Percentiles rank a stretch among this genome's conserved stretches.
Evolutionary conservation across 2,888 invertebrate genomes (phyloP).

Genomic region (Choristoneura rosaceana): DNA sequence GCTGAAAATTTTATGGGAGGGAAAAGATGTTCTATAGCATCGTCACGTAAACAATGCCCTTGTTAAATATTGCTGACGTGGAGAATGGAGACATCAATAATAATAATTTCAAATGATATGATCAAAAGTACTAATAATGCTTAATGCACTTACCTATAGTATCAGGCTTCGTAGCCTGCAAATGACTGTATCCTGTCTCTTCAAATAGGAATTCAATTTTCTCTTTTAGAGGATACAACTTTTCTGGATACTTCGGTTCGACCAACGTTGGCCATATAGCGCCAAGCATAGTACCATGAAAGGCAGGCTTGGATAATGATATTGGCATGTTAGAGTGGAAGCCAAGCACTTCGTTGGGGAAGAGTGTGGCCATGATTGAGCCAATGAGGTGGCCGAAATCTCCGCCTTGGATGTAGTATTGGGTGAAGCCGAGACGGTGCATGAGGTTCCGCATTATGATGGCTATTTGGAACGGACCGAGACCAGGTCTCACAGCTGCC

Average conservation of each 20-base stretch:
- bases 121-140: too few species aligned
- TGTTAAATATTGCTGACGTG: too few species aligned
- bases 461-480: constrained; percentile 84
- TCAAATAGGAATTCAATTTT: constrained; percentile 65
- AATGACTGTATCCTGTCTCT: constrained; percentile 88
- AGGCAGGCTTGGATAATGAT: constrained; percentile 57
- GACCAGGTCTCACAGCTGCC: constrained; percentile 85
- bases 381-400: constrained; percentile 90
- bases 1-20: too few species aligned
- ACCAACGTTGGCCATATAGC: constrained; percentile 80
- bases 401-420: constrained; percentile 90
- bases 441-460: constrained; percentile 89
- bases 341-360: constrained; percentile 85
- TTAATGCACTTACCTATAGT: constrained; percentile 86
- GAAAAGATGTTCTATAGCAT: too few species aligned
- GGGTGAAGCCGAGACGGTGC: constrained; percentile 87
- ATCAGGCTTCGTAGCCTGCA: constrained; percentile 94
- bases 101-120: too few species aligned
- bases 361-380: constrained; percentile 86
- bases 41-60: too few species aligned
- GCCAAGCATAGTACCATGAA: constrained; percentile 72
- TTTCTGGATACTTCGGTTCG: constrained; percentile 73
- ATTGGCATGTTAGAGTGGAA: constrained; percentile 88
- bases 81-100: too few species aligned
- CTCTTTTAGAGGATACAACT: constrained; percentile 80